Percentiles rank a stretch among this genome's conserved stretches.
phyloP scores from a whole-genome alignment of 2,888 invertebrate genomes.

The Spialia ferax region DNA sequence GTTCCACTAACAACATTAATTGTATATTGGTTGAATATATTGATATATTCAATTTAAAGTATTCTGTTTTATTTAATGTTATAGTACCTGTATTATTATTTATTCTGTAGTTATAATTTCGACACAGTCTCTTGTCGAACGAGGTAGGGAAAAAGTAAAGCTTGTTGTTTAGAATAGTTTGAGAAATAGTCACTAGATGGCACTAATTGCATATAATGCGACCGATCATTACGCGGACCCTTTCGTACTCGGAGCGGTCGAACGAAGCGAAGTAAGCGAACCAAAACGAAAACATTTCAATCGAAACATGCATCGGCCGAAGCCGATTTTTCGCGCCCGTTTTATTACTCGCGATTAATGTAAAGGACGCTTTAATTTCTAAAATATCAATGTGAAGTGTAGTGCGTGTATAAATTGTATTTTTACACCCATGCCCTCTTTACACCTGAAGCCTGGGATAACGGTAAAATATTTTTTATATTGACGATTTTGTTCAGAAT shows the following conservation, averaged over 20 bases:
- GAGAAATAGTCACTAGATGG: slow-evolving; percentile 38
- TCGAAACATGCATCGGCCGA: slow-evolving; percentile 68
- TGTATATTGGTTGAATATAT: too few relatives aligned
- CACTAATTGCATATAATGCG: slow-evolving; percentile 43
- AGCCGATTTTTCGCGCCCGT: slow-evolving; percentile 72
- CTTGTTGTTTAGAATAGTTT: too few relatives aligned
- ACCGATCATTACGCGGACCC: slow-evolving; percentile 69
- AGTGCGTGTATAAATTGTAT: slow-evolving; percentile 54
- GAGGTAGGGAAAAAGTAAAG: too few relatives aligned
- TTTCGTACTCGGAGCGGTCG: slow-evolving; percentile 43
- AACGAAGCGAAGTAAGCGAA: slow-evolving; percentile 48
- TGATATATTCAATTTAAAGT: too few relatives aligned
- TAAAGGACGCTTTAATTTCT: slow-evolving; percentile 49
- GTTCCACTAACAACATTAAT: too few relatives aligned
- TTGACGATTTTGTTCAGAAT: slow-evolving; percentile 46
- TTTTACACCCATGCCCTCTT: slow-evolving; percentile 74
- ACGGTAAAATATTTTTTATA: slow-evolving; percentile 67
- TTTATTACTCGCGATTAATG: slow-evolving; percentile 59
- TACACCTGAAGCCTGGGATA: slow-evolving; percentile 82
- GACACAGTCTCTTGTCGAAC: too few relatives aligned
- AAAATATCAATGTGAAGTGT: slow-evolving; percentile 66
- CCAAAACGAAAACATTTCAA: slow-evolving; percentile 72
- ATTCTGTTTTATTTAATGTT: too few relatives aligned
- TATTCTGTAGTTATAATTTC: too few relatives aligned
- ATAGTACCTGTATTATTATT: too few relatives aligned